phyloP scores from a whole-genome alignment of 2,888 invertebrate genomes.

The Diarsia dahlii region DNA sequence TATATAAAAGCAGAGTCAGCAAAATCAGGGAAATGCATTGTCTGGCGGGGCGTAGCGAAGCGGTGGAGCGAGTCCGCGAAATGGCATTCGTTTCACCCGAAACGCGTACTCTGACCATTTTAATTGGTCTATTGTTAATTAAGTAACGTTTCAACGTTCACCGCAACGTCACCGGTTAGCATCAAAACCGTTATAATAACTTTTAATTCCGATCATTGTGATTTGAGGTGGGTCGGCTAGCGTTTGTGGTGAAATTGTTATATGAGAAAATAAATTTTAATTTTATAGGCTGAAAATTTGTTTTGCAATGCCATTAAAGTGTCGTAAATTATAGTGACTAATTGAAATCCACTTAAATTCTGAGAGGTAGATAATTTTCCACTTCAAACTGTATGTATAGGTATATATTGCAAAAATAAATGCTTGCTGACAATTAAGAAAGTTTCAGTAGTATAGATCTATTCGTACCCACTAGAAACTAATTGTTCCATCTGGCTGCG shows the following conservation, averaged over 20 bases:
- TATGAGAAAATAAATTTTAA: conserved; percentile 5
- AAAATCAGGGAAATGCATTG: conserved; percentile 87
- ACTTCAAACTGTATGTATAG: too few relatives aligned
- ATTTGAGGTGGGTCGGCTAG: conserved; percentile 56
- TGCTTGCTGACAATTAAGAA: not conserved
- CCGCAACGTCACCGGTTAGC: conserved; percentile 82
- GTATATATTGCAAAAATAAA: too few relatives aligned
- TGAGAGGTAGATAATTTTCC: not conserved
- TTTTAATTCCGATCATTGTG: conserved; percentile 74
- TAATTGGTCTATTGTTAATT: conserved; percentile 91
- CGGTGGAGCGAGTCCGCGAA: conserved; percentile 74
- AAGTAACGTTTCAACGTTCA: conserved; percentile 87
- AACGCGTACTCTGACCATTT: conserved; percentile 83
- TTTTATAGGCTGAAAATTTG: not conserved
- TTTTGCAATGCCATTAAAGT: not conserved
- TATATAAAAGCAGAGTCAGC: conserved; percentile 83
- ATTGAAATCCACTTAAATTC: not conserved
- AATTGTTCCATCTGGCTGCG: conserved; percentile 39
- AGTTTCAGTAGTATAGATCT: conserved; percentile 3
- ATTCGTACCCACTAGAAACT: conserved; percentile 24
- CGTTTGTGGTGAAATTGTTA: conserved; percentile 10
- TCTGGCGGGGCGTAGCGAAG: conserved; percentile 81
- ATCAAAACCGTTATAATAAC: conserved; percentile 79
- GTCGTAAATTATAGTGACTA: not conserved
- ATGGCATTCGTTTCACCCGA: conserved; percentile 84